Evolutionary conservation across 2,888 invertebrate species (phyloP).

Genomic region (Aplocera efformata): DNA sequence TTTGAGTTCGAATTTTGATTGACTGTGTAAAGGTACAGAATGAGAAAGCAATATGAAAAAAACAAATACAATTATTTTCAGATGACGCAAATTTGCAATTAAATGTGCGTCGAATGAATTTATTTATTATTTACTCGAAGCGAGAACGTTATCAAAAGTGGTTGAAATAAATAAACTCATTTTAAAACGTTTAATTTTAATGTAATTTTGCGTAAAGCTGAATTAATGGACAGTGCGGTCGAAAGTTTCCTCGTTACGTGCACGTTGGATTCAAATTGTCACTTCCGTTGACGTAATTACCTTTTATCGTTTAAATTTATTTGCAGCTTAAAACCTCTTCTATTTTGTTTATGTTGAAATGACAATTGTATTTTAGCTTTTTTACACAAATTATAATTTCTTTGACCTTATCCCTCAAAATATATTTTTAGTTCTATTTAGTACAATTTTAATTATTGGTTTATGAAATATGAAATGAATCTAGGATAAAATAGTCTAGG

Average conservation of each 20-base stretch:
- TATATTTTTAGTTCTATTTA: no score
- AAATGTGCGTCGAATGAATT: no score
- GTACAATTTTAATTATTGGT: no score
- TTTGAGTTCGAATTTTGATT: no score
- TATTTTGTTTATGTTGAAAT: conserved; percentile 1
- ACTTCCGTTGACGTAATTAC: conserved; percentile 29
- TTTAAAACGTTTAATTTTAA: conserved; percentile 17
- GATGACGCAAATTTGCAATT: no score
- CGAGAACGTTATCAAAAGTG: conserved; percentile 1
- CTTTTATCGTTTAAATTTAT: conserved; percentile 14
- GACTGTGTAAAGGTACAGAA: no score
- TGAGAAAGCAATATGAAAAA: no score
- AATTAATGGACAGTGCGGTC: conserved; percentile 41
- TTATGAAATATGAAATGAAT: no score
- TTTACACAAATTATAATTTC: no score
- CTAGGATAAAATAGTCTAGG: no score
- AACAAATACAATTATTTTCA: no score
- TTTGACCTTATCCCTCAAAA: no score
- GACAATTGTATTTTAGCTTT: conserved; percentile 1
- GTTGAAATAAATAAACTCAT: conserved; percentile 9
- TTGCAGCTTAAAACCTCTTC: conserved; percentile 5
- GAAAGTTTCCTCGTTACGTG: conserved; percentile 37
- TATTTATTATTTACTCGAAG: not conserved
- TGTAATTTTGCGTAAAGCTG: conserved; percentile 37
- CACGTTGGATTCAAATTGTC: conserved; percentile 37